phyloP scores from a whole-genome alignment of 2,113 vertebrate genomes.

The Scomber japonicus region DNA sequence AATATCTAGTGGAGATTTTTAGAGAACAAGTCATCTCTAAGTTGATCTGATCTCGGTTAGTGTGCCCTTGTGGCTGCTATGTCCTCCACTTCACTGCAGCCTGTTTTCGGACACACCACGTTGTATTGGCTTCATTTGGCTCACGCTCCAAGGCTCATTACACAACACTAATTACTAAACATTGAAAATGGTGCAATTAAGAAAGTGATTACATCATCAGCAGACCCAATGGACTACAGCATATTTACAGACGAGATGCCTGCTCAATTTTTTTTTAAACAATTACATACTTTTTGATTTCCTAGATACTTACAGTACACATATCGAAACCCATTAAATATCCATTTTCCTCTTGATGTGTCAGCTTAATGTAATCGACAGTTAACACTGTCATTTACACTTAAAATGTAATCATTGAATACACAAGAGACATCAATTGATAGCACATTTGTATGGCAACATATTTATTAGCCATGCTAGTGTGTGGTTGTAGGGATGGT shows the following conservation, averaged over 20 bases:
- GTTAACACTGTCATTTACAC: slow-evolving; percentile 56
- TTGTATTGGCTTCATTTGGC: slow-evolving; percentile 78
- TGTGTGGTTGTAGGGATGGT: too few relatives aligned
- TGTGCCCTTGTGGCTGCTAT: slow-evolving; percentile 57
- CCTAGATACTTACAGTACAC: slow-evolving; percentile 37
- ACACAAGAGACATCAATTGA: slow-evolving; percentile 3
- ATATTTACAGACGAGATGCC: slow-evolving; percentile 75
- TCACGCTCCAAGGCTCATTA: slow-evolving; percentile 71
- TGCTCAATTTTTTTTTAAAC: slow-evolving; percentile 67
- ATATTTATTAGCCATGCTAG: too few relatives aligned
- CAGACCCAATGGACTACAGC: slow-evolving; percentile 73
- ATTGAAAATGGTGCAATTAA: slow-evolving; percentile 85
- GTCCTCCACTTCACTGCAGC: slow-evolving; percentile 65
- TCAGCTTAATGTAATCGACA: slow-evolving; percentile 64
- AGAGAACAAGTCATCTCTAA: slow-evolving; percentile 35
- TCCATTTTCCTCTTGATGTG: slow-evolving; percentile 64
- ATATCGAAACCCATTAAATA: slow-evolving; percentile 67
- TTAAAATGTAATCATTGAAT: slow-evolving; percentile 45
- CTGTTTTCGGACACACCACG: slow-evolving; percentile 61
- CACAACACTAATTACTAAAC: slow-evolving; percentile 84
- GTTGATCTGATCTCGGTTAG: slow-evolving; percentile 49
- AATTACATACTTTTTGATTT: slow-evolving; percentile 72
- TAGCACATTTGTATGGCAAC: neutral
- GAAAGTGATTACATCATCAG: slow-evolving; percentile 81
- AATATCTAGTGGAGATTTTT: slow-evolving; percentile 24